Evolutionary conservation across 2,888 invertebrate species (phyloP).

Genomic region (Lithosia quadra): DNA sequence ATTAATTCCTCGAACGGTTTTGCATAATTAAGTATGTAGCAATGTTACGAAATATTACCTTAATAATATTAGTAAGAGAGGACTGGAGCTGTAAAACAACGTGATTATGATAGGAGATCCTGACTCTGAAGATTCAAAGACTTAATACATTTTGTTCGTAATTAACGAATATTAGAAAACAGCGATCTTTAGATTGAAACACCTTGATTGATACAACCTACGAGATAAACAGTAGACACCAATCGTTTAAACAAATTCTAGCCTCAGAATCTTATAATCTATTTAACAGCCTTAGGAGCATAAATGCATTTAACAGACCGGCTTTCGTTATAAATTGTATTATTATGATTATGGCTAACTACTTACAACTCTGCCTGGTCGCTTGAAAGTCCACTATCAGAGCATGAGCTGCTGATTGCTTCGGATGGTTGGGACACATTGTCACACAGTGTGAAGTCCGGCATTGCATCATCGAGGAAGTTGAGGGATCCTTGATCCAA

Average conservation of each 20-base stretch:
- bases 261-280: background rate
- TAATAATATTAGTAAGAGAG: too few relatives aligned
- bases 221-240: background rate
- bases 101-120: too few relatives aligned
- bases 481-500: conserved; percentile 88
- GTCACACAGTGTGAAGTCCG: conserved; percentile 77
- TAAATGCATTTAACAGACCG: conserved; percentile 4
- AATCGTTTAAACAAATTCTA: background rate
- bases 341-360: conserved; percentile 14
- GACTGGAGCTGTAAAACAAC: too few relatives aligned
- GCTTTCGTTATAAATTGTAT: background rate
- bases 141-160: too few relatives aligned
- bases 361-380: conserved; percentile 87
- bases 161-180: too few relatives aligned
- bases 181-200: too few relatives aligned
- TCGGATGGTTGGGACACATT: conserved; percentile 70
- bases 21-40: background rate
- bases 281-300: background rate
- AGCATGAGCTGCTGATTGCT: conserved; percentile 83
- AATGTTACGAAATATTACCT: background rate
- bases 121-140: too few relatives aligned
- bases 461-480: conserved; percentile 86
- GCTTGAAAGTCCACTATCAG: conserved; percentile 91
- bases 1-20: background rate
- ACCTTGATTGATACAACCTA: too few relatives aligned